Percentiles rank a stretch among this genome's conserved stretches.
These are phyloP conservation scores for Prorops nasuta DNA, from an alignment of 1,140 invertebrate species.

Conservation along the genomic window DNA sequence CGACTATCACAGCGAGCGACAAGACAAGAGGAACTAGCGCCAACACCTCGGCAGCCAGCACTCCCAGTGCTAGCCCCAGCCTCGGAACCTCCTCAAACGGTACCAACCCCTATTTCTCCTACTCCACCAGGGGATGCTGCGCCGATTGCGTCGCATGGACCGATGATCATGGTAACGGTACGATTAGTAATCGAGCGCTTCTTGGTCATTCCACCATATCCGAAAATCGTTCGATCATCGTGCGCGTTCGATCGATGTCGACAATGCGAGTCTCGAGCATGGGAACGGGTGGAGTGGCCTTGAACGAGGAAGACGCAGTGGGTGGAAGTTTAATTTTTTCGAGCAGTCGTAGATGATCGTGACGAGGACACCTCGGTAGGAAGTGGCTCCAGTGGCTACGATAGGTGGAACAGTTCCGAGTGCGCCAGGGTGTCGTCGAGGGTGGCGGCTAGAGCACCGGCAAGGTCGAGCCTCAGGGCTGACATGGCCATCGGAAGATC, in stretches of 20 bases:
- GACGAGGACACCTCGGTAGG: constrained; percentile 38
- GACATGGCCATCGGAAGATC: constrained; percentile 11
- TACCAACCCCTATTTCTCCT: constrained; percentile 44
- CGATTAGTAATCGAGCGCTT: no score
- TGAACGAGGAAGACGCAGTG: no score
- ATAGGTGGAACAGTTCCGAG: constrained; percentile 27
- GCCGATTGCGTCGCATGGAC: constrained; percentile 52
- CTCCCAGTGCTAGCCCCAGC: constrained; percentile 33
- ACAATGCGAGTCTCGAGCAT: no score
- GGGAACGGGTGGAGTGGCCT: no score
- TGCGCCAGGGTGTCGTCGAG: constrained; percentile 11
- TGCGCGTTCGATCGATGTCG: no score
- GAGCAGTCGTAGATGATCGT: constrained; percentile 26
- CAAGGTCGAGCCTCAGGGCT: neutral
- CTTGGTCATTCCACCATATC: neutral
- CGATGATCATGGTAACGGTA: constrained; percentile 45
- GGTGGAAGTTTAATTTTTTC: no score
- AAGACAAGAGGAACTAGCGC: neutral
- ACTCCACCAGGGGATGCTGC: constrained; percentile 48
- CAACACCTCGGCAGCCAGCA: constrained; percentile 10
- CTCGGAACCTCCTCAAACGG: constrained; percentile 47
- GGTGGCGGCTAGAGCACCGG: constrained; percentile 10
- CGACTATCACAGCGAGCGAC: constrained; percentile 34
- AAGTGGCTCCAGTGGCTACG: constrained; percentile 35
- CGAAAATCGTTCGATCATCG: no score